Evolutionary conservation across 1,140 invertebrate species (phyloP), one percentile per base, ranked within the genome.

Genomic region (Eurosta solidaginis): DNA sequence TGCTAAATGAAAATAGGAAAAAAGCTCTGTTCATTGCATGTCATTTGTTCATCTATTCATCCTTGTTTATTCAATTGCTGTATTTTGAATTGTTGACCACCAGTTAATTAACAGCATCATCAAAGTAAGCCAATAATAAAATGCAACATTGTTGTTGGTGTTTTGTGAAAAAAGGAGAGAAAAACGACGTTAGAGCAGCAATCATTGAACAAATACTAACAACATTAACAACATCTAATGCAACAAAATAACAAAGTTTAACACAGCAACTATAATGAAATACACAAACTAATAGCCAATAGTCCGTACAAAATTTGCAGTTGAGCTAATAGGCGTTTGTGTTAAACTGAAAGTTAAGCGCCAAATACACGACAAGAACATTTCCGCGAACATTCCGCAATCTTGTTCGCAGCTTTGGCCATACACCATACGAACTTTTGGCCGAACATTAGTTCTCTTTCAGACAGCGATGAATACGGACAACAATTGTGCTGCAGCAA

Each of bases 11-110:
- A 25, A 54, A 54, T 20, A 54, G 22, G 36, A 25, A 68, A 68
- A 54, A 59, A 54, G 27, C 20, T 5, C 59, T 20, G 20, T 68
- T 68, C 27, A 68, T 68, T 68, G 36, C 59, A 14, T 3, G 59
- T 33, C 40, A 68, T 68, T 68, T 40, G 22, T n/a, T 9, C 36
- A 42, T 20, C 59, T 68, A 68, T 68, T 68, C 59, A 68, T 68
- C 59, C 59, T 68, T 68, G 59, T 68, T 68, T 68, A 68, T 68
- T 68, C 59, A 68, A 68, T 68, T 68, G 59, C 33, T 68, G 33
- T n/a, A n/a, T 20, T 68, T 68, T 68, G 59, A 68, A 68, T 68
- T 68, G 59, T 40, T 68, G 59, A 68, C 59, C 59, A 68, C 59
- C 59, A 68, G 59, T 40, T 68, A 68, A 68, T 68, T 68, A 68